Evolutionary conservation across 1,140 invertebrate genomes (phyloP).

Genomic region (Hylaeus volcanicus): DNA sequence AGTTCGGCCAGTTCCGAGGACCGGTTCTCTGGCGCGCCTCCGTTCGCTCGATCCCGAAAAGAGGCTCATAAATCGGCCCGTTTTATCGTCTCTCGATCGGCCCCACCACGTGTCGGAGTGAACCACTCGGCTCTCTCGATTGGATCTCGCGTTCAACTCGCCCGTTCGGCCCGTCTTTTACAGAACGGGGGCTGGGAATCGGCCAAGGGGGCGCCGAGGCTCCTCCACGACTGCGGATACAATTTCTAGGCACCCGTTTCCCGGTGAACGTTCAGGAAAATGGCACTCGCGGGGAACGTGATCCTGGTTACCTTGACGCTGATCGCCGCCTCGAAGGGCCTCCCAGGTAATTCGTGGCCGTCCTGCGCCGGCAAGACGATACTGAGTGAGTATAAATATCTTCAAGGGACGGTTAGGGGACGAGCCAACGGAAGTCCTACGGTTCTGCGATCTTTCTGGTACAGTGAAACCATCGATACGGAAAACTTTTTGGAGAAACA

Average conservation of each 20-base stretch:
- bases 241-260: no score
- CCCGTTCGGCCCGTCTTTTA: neutral
- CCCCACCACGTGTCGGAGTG: slow-evolving; percentile 18
- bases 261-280: neutral
- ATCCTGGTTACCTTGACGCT: neutral
- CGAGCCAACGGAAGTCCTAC: no score
- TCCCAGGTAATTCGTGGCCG: neutral
- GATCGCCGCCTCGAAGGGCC: no score
- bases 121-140: slow-evolving; percentile 11
- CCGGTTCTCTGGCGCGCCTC: slow-evolving; percentile 49
- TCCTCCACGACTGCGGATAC: no score
- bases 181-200: neutral
- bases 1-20: slow-evolving; percentile 59
- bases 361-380: slow-evolving; percentile 68
- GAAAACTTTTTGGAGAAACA: no score
- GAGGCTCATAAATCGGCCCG: slow-evolving; percentile 21
- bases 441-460: no score
- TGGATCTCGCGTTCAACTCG: neutral
- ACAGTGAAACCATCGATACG: no score
- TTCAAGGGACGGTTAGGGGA: neutral
- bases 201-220: neutral
- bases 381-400: slow-evolving; percentile 64
- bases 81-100: slow-evolving; percentile 31
- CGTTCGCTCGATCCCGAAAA: slow-evolving; percentile 22
- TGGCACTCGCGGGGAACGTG: neutral